These are phyloP conservation scores for Plebejus argus DNA, from an alignment of 2,888 invertebrate genomes.

Conservation along the genomic window DNA sequence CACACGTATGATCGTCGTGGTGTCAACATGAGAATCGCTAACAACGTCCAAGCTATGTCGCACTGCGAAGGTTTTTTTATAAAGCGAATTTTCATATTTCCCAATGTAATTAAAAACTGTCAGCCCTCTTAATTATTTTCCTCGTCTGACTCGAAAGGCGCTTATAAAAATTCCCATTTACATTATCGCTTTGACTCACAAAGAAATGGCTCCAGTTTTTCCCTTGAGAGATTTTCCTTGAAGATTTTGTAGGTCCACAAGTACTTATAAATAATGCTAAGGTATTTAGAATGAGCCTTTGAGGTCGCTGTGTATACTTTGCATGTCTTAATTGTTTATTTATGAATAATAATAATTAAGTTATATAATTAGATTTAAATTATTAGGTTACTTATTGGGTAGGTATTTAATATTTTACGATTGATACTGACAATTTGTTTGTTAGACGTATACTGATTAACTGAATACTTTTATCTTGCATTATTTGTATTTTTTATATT, in stretches of 20 bases:
- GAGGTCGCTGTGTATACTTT: slow-evolving; percentile 24
- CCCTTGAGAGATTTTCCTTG: slow-evolving; percentile 41
- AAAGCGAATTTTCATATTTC: slow-evolving; percentile 48
- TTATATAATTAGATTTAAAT: too few species aligned
- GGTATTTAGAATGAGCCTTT: slow-evolving; percentile 32
- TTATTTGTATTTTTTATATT: too few species aligned
- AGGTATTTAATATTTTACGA: too few species aligned
- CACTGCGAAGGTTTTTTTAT: slow-evolving; percentile 42
- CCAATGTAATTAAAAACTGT: slow-evolving; percentile 46
- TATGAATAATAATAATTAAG: background rate
- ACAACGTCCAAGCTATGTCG: slow-evolving; percentile 33
- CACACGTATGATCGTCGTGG: background rate
- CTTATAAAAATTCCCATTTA: slow-evolving; percentile 43
- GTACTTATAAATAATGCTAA: slow-evolving; percentile 27
- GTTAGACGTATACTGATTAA: background rate
- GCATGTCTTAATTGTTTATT: background rate
- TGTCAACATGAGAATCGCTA: background rate
- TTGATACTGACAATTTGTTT: too few species aligned
- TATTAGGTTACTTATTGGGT: too few species aligned
- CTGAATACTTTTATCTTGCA: background rate
- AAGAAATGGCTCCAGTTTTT: slow-evolving; percentile 39
- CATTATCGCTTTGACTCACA: slow-evolving; percentile 40
- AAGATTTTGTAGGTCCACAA: slow-evolving; percentile 37
- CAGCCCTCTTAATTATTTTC: slow-evolving; percentile 44
- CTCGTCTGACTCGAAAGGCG: slow-evolving; percentile 41